These are phyloP conservation scores for Acomys russatus DNA, from an alignment of 2,797 vertebrate species.

Conservation along the genomic window DNA sequence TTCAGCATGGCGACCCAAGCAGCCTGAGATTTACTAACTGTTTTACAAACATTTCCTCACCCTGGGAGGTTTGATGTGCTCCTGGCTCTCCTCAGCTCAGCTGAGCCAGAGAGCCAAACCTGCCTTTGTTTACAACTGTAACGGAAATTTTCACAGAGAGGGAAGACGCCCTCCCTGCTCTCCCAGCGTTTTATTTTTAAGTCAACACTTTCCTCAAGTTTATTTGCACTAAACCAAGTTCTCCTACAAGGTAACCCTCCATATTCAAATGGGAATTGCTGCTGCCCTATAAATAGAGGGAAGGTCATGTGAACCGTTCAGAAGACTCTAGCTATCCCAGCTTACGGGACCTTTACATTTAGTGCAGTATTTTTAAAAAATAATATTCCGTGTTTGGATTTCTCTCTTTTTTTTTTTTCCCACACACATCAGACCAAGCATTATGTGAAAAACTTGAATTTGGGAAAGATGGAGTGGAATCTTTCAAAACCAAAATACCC, in stretches of 20 bases:
- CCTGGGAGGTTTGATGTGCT: constrained; percentile 91
- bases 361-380: constrained; percentile 88
- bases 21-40: constrained; percentile 93
- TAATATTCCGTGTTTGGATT: constrained; percentile 90
- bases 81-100: constrained; percentile 90
- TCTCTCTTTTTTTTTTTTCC: constrained; percentile 87
- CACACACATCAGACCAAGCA: constrained; percentile 89
- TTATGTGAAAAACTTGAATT: constrained; percentile 89
- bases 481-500: constrained; percentile 90
- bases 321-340: constrained; percentile 89
- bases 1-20: constrained; percentile 91
- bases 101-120: constrained; percentile 91
- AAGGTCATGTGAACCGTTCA: constrained; percentile 91
- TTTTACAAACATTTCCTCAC: constrained; percentile 93
- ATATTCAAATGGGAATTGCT: constrained; percentile 91
- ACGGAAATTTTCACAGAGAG: constrained; percentile 94
- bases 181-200: constrained; percentile 94
- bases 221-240: constrained; percentile 96
- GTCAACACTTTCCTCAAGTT: constrained; percentile 95
- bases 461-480: constrained; percentile 89
- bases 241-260: constrained; percentile 94
- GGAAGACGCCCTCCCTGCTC: constrained; percentile 88
- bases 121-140: constrained; percentile 95
- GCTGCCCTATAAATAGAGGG: constrained; percentile 90
- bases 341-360: constrained; percentile 92